These are phyloP conservation scores for Myotis pilosus DNA, from an alignment of 2,797 vertebrate genomes.

Conservation along the genomic window DNA sequence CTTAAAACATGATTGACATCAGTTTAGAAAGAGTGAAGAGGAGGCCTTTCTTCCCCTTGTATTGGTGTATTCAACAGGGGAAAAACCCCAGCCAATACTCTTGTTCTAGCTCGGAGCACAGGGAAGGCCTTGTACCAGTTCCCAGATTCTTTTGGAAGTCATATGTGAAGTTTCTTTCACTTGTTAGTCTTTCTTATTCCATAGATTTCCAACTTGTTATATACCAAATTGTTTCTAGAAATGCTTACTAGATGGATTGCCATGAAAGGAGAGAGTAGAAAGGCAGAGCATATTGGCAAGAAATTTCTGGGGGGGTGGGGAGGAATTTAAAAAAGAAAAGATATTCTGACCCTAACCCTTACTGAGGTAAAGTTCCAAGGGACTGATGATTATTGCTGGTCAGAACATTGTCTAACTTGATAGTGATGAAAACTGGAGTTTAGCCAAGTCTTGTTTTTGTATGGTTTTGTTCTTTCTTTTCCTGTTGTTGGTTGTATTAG, in stretches of 20 bases:
- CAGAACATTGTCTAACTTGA: slow-evolving; percentile 3
- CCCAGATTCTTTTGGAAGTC: slow-evolving; percentile 15
- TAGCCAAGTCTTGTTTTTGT: slow-evolving; percentile 6
- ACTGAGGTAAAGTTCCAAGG: slow-evolving; percentile 9
- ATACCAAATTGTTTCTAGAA: slow-evolving; percentile 20
- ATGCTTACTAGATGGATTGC: background rate
- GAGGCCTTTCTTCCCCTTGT: background rate
- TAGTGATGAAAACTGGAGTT: slow-evolving; percentile 19
- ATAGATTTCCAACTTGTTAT: background rate
- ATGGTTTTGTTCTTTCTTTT: slow-evolving; percentile 35
- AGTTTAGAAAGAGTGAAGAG: slow-evolving; percentile 15
- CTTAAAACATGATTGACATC: background rate
- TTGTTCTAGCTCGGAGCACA: background rate
- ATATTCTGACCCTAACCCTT: background rate
- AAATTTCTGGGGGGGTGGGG: background rate
- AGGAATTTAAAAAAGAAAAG: background rate
- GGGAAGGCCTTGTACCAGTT: background rate
- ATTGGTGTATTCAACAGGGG: background rate
- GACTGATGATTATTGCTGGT: slow-evolving; percentile 28
- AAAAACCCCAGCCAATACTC: background rate
- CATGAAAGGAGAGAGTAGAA: slow-evolving; percentile 5
- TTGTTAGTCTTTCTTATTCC: slow-evolving; percentile 24
- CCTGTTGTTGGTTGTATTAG: slow-evolving; percentile 40
- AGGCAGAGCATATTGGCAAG: background rate
- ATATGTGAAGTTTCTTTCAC: background rate